These are phyloP conservation scores for Haliaeetus leucogaster DNA, from an alignment of 2,113 vertebrate genomes.

Conservation along the genomic window DNA sequence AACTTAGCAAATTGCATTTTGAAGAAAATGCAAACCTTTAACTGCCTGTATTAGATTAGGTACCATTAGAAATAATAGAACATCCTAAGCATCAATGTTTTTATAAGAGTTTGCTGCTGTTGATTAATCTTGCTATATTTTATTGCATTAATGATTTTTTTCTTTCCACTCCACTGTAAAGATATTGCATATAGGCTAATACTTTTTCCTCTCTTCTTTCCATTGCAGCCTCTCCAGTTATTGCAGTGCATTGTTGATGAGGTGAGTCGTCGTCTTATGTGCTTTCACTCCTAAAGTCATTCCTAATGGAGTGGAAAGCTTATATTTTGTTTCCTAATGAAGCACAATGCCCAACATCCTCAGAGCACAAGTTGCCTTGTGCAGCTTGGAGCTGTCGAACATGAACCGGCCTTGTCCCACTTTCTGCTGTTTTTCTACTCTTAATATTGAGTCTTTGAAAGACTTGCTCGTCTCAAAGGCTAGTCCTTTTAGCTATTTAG, in stretches of 20 bases:
- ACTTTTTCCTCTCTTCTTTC: constrained; percentile 80
- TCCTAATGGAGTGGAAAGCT: constrained; percentile 99
- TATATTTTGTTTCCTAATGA: constrained; percentile 99
- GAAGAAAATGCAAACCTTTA: constrained; percentile 99
- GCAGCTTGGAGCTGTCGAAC: constrained; percentile 67
- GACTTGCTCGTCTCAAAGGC: not conserved
- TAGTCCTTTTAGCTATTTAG: not conserved
- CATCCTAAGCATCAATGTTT: constrained; percentile 94
- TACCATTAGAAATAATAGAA: constrained; percentile 99
- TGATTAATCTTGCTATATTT: constrained; percentile 99
- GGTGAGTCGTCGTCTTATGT: constrained; percentile 99
- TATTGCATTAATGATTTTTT: constrained; percentile 99
- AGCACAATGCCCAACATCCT: constrained; percentile 95
- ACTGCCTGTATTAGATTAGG: constrained; percentile 99
- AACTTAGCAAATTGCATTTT: constrained; percentile 99
- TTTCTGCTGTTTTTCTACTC: constrained; percentile 12
- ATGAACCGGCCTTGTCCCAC: constrained; percentile 55
- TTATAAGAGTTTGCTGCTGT: constrained; percentile 98
- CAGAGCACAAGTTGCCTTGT: constrained; percentile 77
- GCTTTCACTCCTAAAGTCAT: constrained; percentile 99
- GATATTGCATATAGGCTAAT: constrained; percentile 94
- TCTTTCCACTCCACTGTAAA: constrained; percentile 94
- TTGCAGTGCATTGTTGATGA: constrained; percentile 99
- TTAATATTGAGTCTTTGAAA: not conserved
- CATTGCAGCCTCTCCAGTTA: constrained; percentile 95